Conservation (phyloP, 2,888 invertebrate genomes). For the Embidobia sp. region DNA sequence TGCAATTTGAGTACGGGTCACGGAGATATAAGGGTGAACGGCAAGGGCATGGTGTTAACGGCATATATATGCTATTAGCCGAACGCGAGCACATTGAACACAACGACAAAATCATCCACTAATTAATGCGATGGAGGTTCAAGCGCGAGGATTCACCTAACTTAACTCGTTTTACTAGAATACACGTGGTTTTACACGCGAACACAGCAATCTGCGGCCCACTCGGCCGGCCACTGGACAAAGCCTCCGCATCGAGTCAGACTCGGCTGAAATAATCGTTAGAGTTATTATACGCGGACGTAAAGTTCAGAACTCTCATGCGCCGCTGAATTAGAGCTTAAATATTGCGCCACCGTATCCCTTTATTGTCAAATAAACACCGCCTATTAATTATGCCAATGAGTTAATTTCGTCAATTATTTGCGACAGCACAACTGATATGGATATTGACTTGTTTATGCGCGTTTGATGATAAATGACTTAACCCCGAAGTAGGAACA, state of each 20-base stretch:
- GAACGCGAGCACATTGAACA: constrained; percentile 66
- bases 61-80: constrained; percentile 64
- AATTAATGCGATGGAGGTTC: constrained; percentile 67
- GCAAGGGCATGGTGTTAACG: constrained; percentile 45
- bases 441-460: constrained; percentile 11
- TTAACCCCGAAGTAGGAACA: constrained; percentile 17
- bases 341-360: not conserved
- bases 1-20: constrained; percentile 43
- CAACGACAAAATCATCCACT: constrained; percentile 69
- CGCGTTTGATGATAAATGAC: constrained; percentile 12
- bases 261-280: constrained; percentile 33
- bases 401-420: constrained; percentile 37
- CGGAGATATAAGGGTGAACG: constrained; percentile 21
- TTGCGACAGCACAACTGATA: constrained; percentile 13
- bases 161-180: constrained; percentile 47
- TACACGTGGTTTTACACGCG: constrained; percentile 52
- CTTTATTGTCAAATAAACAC: constrained; percentile 18
- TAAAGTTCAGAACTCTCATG: constrained; percentile 9
- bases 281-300: constrained; percentile 7
- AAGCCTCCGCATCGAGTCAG: constrained; percentile 14
- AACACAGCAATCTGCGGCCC: constrained; percentile 17
- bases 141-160: constrained; percentile 31
- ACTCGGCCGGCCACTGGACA: constrained; percentile 17
- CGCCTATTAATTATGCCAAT: constrained; percentile 24
- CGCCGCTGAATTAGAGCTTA: constrained; percentile 11